Conservation (phyloP, 2,888 invertebrate genomes). For the Carabus problematicus region DNA sequence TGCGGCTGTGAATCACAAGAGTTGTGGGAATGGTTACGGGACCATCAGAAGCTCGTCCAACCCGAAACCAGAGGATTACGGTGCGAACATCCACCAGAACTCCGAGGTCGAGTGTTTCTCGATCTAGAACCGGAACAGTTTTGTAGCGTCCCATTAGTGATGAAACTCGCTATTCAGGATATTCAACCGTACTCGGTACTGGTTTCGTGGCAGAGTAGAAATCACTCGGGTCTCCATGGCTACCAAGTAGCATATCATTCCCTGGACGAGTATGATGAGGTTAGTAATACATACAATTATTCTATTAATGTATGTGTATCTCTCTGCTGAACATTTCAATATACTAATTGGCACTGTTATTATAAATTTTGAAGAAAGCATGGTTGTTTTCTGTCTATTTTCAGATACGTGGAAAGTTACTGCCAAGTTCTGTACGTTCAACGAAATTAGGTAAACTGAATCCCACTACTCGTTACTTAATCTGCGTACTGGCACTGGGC, state of each 20-base stretch:
- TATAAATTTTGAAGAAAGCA: neutral
- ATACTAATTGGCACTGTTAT: neutral
- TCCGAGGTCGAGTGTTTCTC: conserved; percentile 77
- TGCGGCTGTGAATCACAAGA: conserved; percentile 92
- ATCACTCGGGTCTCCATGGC: conserved; percentile 83
- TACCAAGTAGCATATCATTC: conserved; percentile 87
- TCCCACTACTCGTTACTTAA: conserved; percentile 81
- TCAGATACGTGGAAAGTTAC: conserved; percentile 78
- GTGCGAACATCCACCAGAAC: conserved; percentile 84
- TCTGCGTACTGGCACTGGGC: conserved; percentile 88
- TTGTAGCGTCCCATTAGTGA: conserved; percentile 83
- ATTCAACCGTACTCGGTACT: conserved; percentile 86
- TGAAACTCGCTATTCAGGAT: conserved; percentile 86
- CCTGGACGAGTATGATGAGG: conserved; percentile 67
- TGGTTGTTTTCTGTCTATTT: conserved; percentile 46
- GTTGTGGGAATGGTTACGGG: conserved; percentile 90
- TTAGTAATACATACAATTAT: conserved; percentile 51
- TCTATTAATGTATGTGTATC: neutral
- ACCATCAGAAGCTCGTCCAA: conserved; percentile 79
- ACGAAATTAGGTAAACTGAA: conserved; percentile 77
- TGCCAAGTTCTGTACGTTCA: conserved; percentile 76
- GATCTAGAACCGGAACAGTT: conserved; percentile 82
- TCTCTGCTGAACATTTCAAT: neutral
- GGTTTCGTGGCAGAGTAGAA: conserved; percentile 89
- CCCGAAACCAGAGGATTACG: conserved; percentile 69